Evolutionary conservation across 2,113 vertebrate genomes (phyloP), one percentile per base, ranked within the genome.

Genomic region (Ammodytes marinus): DNA sequence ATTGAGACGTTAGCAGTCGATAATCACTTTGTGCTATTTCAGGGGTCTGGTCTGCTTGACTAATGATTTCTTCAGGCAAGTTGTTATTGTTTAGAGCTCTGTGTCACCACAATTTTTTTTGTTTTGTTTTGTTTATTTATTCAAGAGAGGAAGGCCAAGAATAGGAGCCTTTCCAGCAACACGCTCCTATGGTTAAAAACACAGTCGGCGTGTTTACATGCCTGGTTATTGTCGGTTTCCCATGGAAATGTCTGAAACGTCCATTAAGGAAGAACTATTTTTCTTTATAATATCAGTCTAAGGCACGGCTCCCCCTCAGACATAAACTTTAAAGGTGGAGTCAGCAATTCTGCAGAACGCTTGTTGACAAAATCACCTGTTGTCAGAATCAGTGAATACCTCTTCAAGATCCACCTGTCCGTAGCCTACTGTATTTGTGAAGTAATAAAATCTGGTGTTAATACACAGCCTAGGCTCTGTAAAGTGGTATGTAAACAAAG

Each of bases 11-110:
- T 0, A 47, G 69, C 77, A 70, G 82, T 60, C 66, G 11, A 53
- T 81, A 59, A 89, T 85, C 79, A 54, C 74, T 39, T 27, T 1
- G 42, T n/a, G 73, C 66, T 87, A 70, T 91, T 91, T 89, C 68
- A 39, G 61, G 57, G 15, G 5, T 61, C 77, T 78, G 61, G 3
- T 75, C 43, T 61, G 66, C 66, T 76, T 57, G 50, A 74, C 37
- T 69, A 82, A 90, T 82, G 68, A 72, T 77, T 83, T 82, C 84
- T 71, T 85, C 42, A 0, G 47, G 52, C 66, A 67, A 82, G 74
- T 69, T 60, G 64, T 45, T 72, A 39, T 60, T 63, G 46, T 79
- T 77, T 75, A 10, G 39, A 40, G 61, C 27, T 55, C 11, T 2
- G 59, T 27, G 19, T 71, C 58, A 13, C 35, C 40, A 11, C 60